Conservation (phyloP, 2,797 vertebrate genomes). For the Strix occidentalis region DNA sequence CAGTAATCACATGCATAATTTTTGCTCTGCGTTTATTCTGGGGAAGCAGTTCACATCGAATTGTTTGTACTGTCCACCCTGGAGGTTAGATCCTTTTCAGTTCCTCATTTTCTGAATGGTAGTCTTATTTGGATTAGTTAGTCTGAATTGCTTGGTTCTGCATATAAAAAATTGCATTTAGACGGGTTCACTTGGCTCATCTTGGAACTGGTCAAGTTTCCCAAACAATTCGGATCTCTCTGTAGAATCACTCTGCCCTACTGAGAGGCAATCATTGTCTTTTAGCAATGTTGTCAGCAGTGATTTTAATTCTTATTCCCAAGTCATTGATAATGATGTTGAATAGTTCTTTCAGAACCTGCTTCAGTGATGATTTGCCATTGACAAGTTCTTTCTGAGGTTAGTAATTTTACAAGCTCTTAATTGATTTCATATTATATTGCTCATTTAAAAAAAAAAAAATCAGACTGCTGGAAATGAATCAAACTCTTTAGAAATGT, state of each 20-base stretch:
- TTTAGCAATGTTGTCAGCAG: neutral
- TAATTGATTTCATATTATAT: neutral
- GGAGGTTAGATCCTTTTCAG: neutral
- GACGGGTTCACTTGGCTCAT: neutral
- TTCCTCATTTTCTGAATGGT: neutral
- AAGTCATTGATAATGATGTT: rapidly evolving
- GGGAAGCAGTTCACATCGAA: neutral
- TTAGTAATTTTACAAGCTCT: neutral
- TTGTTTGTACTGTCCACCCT: neutral
- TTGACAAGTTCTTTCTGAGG: neutral
- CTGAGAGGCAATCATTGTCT: neutral
- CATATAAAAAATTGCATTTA: neutral
- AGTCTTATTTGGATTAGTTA: neutral
- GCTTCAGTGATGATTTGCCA: neutral
- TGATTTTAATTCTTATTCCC: neutral
- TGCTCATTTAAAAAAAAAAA: neutral
- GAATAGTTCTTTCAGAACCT: neutral
- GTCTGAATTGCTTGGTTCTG: neutral
- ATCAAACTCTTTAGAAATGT: neutral
- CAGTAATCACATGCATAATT: neutral
- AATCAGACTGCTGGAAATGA: neutral
- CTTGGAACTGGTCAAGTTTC: neutral
- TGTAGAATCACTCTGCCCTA: neutral
- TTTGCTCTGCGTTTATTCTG: neutral
- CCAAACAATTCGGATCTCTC: neutral